Percentiles rank a stretch among this genome's conserved stretches.
Conservation (phyloP, 2,888 invertebrate genomes). For the Anoplius nigerrimus region DNA sequence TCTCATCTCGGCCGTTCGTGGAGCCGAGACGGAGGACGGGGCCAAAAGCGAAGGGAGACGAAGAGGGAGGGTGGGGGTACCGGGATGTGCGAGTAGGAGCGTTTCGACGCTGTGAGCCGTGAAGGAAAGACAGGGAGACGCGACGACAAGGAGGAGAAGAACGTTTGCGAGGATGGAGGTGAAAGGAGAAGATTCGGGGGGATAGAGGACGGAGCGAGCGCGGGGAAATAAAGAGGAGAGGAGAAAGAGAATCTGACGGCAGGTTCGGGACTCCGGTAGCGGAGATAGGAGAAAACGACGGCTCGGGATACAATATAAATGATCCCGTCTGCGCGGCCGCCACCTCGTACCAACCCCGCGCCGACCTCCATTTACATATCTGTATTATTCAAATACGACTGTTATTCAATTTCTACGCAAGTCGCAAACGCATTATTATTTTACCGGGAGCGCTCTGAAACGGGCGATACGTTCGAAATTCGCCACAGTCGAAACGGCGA, state of each 20-base stretch:
- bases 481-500: neutral
- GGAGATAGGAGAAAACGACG: constrained; percentile 48
- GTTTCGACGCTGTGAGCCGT: constrained; percentile 15
- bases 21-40: no score
- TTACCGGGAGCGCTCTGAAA: constrained; percentile 36
- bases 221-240: constrained; percentile 14
- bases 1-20: no score
- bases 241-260: constrained; percentile 24
- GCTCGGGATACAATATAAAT: constrained; percentile 70
- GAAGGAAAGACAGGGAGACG: constrained; percentile 17
- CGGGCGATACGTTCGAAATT: constrained; percentile 15
- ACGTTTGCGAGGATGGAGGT: neutral
- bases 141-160: constrained; percentile 18
- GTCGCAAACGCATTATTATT: constrained; percentile 69
- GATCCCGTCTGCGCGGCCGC: constrained; percentile 61
- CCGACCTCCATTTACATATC: constrained; percentile 69
- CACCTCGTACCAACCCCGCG: constrained; percentile 35
- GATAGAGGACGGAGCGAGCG: constrained; percentile 16
- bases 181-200: constrained; percentile 12
- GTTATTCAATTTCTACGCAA: constrained; percentile 71
- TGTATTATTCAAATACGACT: constrained; percentile 71
- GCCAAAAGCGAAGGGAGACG: neutral
- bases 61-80: neutral
- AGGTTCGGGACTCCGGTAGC: constrained; percentile 19
- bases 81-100: constrained; percentile 13